Evolutionary conservation across 1,140 invertebrate species (phyloP).

Genomic region (Achroia grisella): DNA sequence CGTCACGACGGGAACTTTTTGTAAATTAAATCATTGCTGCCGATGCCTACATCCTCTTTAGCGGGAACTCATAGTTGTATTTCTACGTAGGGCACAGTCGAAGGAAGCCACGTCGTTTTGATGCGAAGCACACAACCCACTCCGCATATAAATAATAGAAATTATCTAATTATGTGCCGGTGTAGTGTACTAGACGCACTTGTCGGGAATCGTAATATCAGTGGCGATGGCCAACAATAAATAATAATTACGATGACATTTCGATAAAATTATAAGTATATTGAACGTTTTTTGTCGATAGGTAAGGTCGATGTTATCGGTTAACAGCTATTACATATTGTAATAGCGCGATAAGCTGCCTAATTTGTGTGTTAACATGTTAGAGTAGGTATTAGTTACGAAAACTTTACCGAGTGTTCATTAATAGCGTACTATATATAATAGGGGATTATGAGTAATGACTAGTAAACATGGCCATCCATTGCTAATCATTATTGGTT

Average conservation of each 20-base stretch:
- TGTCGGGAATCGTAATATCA: constrained; percentile 52
- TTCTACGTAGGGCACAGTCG: constrained; percentile 47
- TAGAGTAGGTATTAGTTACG: too few relatives aligned
- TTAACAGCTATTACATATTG: constrained; percentile 58
- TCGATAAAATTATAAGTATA: constrained; percentile 34
- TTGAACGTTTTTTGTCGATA: constrained; percentile 35
- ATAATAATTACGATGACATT: constrained; percentile 50
- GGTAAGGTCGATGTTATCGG: constrained; percentile 61
- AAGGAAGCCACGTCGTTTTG: constrained; percentile 55
- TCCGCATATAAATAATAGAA: constrained; percentile 71
- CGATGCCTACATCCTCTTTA: constrained; percentile 56
- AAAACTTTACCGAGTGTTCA: too few relatives aligned
- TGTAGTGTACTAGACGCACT: constrained; percentile 46
- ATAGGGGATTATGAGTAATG: too few relatives aligned
- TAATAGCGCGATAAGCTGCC: constrained; percentile 52
- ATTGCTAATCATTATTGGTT: too few relatives aligned
- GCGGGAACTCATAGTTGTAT: constrained; percentile 42
- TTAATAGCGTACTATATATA: too few relatives aligned
- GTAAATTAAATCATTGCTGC: constrained; percentile 49
- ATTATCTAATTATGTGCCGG: constrained; percentile 66
- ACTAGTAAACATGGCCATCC: too few relatives aligned
- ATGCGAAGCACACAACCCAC: constrained; percentile 41
- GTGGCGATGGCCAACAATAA: constrained; percentile 33
- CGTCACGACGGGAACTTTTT: constrained; percentile 55
- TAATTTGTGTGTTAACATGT: constrained; percentile 18